Conservation (phyloP, 2,888 invertebrate species). For the Cerceris rybyensis region DNA sequence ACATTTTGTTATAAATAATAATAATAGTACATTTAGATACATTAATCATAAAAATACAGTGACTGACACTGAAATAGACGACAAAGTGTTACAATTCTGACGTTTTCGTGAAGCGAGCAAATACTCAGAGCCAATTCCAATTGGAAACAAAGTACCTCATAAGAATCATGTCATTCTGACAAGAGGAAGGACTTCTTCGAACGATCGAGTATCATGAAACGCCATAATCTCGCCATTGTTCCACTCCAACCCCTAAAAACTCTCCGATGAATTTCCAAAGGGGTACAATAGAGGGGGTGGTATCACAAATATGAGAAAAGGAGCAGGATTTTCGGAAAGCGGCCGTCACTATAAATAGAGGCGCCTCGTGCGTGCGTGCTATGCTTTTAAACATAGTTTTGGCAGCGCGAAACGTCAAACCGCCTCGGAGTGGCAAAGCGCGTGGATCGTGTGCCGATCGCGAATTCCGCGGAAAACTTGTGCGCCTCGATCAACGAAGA, state of each 20-base stretch:
- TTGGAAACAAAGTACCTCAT: too few species aligned
- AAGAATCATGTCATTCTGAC: too few species aligned
- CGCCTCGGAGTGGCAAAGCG: slow-evolving; percentile 76
- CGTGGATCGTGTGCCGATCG: slow-evolving; percentile 69
- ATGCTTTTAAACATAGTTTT: slow-evolving; percentile 81
- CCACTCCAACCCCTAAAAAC: neutral
- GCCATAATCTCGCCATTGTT: too few species aligned
- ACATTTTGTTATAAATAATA: too few species aligned
- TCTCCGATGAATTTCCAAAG: slow-evolving; percentile 7
- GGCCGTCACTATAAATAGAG: slow-evolving; percentile 76
- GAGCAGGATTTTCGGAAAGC: slow-evolving; percentile 71
- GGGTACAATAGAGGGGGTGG: slow-evolving; percentile 32
- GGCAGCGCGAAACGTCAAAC: slow-evolving; percentile 80
- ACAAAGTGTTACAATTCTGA: too few species aligned
- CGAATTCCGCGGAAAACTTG: slow-evolving; percentile 43
- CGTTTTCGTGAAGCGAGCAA: too few species aligned
- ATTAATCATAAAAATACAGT: too few species aligned
- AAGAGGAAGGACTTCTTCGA: too few species aligned
- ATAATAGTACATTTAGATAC: too few species aligned
- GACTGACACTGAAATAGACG: too few species aligned
- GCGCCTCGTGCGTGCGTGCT: slow-evolving; percentile 75
- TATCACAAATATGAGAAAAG: slow-evolving; percentile 52
- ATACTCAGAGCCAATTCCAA: too few species aligned
- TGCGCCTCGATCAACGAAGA: neutral
- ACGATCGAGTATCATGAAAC: too few species aligned